Base-by-base conservation (phyloP, 2,797 vertebrate species). In the Pitangus sulphuratus region DNA sequence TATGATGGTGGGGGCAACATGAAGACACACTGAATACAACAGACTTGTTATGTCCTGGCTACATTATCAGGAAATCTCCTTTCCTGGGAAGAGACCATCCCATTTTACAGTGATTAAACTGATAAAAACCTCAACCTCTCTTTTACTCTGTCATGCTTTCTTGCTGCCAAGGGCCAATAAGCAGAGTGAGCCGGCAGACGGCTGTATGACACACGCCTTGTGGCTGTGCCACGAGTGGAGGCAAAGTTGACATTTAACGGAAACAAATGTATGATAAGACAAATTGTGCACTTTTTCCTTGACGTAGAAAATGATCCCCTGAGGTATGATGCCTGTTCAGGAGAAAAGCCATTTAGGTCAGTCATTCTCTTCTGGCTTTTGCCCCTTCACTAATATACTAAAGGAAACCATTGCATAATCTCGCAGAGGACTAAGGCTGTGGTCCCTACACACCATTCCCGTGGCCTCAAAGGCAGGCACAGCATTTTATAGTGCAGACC, bases 401-500 rank as follows among this genome's bases (percentile, higher is more conserved):
- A 45, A 50, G 70, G 70, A 88, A 80, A 80, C 1, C 22, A 51
- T 2, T 0, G 4, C 60, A 74, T 12, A 53, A 53, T 25, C 69
- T 88, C 8, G 2, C 35, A 45, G 58, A 81, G 62, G 87, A 87
- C 61, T 50, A 24, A 31, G 35, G 48, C 30, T 1, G 3, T 24
- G 61, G 13, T 82, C 71, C 19, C 11, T 3, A 5, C 5, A 5
- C n/a, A 17, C 30, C 15, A 3, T 7, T 48, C 76, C 68, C 35
- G 12, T 0, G 0, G 66, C n/a, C 26, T 39, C 0, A 0, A 48
- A 56, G 31, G 25, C 1, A 14, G 57, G 37, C 1, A 6, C 48
- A 30, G 13, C n/a, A 28, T 42, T 45, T 60, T 16, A 14, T 0
- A 45, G 51, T 4, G 1, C 39, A 62, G 19, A 39, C 5, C 1